phyloP scores from a whole-genome alignment of 1,140 invertebrate genomes.

The Calephelis nemesis region DNA sequence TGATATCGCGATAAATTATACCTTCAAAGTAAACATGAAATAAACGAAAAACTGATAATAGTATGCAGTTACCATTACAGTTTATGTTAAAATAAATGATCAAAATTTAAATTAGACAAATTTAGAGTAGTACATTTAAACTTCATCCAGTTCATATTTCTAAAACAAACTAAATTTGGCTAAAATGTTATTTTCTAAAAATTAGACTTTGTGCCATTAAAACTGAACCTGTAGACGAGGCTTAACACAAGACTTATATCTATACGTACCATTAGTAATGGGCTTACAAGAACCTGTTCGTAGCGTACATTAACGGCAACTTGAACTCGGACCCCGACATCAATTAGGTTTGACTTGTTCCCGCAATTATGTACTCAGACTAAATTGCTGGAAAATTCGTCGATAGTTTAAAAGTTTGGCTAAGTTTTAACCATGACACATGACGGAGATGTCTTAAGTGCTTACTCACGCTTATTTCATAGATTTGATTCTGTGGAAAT shows the following conservation, averaged over 20 bases:
- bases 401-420: constrained; percentile 59
- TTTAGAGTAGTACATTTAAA: too few species aligned
- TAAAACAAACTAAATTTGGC: background rate
- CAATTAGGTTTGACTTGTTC: constrained; percentile 74
- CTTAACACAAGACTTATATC: background rate
- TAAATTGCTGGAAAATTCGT: constrained; percentile 76
- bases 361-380: constrained; percentile 74
- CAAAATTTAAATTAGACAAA: background rate
- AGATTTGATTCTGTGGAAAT: background rate
- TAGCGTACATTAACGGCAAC: constrained; percentile 49
- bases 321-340: constrained; percentile 63
- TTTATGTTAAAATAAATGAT: too few species aligned
- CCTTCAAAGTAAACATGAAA: too few species aligned
- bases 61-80: too few species aligned
- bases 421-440: constrained; percentile 59
- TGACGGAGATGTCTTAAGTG: constrained; percentile 43
- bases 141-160: background rate
- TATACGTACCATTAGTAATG: constrained; percentile 13
- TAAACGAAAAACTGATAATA: too few species aligned
- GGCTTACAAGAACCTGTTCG: constrained; percentile 43
- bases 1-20: too few species aligned
- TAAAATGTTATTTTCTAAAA: background rate
- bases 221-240: background rate
- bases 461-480: constrained; percentile 49
- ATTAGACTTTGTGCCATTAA: background rate